Evolutionary conservation across 2,888 invertebrate genomes (phyloP), one percentile per base, ranked within the genome.

Genomic region (Xestia xanthographa): DNA sequence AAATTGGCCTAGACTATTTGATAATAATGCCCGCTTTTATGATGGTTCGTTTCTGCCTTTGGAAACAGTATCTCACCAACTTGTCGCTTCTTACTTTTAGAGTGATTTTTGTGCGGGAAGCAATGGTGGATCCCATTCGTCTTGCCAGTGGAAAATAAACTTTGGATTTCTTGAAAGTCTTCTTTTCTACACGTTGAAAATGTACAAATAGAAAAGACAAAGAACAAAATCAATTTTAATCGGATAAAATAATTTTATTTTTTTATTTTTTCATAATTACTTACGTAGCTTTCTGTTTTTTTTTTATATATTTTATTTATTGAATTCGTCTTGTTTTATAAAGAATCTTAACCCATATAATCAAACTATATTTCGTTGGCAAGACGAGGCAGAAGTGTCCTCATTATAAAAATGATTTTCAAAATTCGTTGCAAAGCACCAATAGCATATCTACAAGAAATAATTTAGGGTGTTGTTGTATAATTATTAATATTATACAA

Each of bases 341-440:
- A 3, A 26, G 56, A 29, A 29, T 58, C 56, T 1, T 9, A 8
- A 58, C 58, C 29, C 29, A 20, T 29, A 58, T 58, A 58, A n/a
- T n/a, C 5, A 62, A 41, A 9, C 1, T n/a, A 0, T 41, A 41
- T 53, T 60, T 43, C 4, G 20, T 50, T 66, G 60, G 79, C 58
- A 58, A 66, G 48, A 6, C 69, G 58, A 34, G 75, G 67, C 53
- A 63, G 26, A 62, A 38, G 22, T 58, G 29, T 65, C 34, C 22
- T 63, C 41, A 48, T 53, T 65, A 14, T 41, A 11, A 45, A 22
- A 26, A 45, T 12, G 17, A 58, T 65, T 12, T 43, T 29, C 9
- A 62, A 66, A 75, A 76, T 87, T 89, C 87, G 89, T 92, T 92
- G 90, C 91, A 89, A 90, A 88, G 89, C 84, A 83, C 89, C 88